Evolutionary conservation across 2,888 invertebrate species (phyloP), one percentile per base, ranked within the genome.

Genomic region (Phyto melanocephala): DNA sequence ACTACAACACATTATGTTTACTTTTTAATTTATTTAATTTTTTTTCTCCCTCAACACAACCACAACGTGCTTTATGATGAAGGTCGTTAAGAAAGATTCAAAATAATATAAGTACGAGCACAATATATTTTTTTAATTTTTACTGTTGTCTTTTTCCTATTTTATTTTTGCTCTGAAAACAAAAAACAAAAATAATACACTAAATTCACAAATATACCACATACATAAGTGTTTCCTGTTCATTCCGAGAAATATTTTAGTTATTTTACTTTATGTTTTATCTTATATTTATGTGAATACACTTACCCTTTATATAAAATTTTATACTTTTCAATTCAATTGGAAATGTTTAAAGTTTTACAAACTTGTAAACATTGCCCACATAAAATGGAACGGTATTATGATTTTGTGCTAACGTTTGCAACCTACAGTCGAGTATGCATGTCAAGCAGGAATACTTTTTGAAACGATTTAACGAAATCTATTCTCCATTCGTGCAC

Each of bases 211-310:
- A 60, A 52, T 60, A 33, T 52, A 52, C 52, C 22, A 60, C 68
- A 77, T 33, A 42, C 60, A 52, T 52, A 77, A 63, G 54, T 70
- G 42, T 77, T 68, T 77, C 60, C 77, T 77, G 60, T 70, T 77
- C 47, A 24, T 75, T 35, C 17, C 35, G n/a, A 56, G 42, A 45
- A 75, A 35, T 24, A 13, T 75, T 75, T 65, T 45, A 56, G 15
- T 56, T 75, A 15, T 35, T 42, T 72, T 52, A 40, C 7, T 50
- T 62, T 45, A 33, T 35, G 8, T 42, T 33, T 42, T n/a, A 5
- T 28, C 5, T 22, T 17, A 7, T 17, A 8, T 11, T 22, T 75
- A 13, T 2, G 24, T 35, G 5, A 52, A 42, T 35, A 35, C 15
- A 15, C 17, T 35, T 11, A 37, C 17, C 24, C 28, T 40, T 22